phyloP scores from a whole-genome alignment of 2,113 vertebrate species.

The Alligator mississippiensis region DNA sequence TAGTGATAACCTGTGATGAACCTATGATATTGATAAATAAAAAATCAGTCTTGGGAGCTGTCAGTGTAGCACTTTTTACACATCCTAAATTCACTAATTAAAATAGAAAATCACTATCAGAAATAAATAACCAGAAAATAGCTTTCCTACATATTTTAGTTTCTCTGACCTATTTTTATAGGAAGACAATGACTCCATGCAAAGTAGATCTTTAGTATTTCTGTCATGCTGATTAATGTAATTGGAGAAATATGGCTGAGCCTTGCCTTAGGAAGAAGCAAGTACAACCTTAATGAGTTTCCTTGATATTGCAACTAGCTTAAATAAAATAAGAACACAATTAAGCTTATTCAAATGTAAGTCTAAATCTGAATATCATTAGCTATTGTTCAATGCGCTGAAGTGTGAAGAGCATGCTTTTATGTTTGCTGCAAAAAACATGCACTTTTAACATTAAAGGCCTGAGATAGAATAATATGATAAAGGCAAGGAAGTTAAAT shows the following conservation, averaged over 20 bases:
- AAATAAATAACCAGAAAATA: constrained; percentile 40
- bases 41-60: constrained; percentile 24
- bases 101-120: constrained; percentile 23
- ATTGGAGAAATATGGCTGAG: constrained; percentile 59
- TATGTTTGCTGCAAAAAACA: constrained; percentile 26
- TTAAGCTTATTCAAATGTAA: constrained; percentile 65
- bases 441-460: constrained; percentile 35
- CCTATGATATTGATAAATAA: background rate
- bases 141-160: constrained; percentile 7
- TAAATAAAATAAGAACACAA: constrained; percentile 70
- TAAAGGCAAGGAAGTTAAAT: constrained; percentile 47
- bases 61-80: constrained; percentile 4
- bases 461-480: constrained; percentile 3
- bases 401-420: constrained; percentile 59
- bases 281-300: constrained; percentile 65
- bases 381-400: constrained; percentile 47
- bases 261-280: constrained; percentile 59
- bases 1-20: background rate
- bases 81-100: constrained; percentile 20
- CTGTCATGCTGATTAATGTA: constrained; percentile 68
- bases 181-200: constrained; percentile 48
- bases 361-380: constrained; percentile 60
- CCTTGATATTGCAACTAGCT: constrained; percentile 54
- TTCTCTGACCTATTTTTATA: constrained; percentile 59
- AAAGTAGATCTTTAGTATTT: constrained; percentile 57